Conservation (phyloP, 2,797 vertebrate genomes). For the Peromyscus eremicus region DNA sequence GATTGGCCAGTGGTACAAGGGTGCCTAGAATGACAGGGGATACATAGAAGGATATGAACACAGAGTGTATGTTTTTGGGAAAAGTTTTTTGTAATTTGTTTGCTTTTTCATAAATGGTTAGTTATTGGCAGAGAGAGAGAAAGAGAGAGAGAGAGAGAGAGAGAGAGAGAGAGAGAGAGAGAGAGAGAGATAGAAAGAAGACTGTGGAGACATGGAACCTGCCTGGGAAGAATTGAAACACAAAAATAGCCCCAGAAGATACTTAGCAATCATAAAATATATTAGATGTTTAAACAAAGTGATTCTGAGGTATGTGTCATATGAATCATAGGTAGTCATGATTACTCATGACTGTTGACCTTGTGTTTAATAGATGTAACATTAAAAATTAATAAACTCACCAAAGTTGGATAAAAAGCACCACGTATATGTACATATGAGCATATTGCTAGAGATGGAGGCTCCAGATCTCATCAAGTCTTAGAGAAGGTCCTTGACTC, state of each 20-base stretch:
- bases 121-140: background rate
- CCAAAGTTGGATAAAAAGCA: background rate
- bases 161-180: background rate
- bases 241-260: background rate
- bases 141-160: background rate
- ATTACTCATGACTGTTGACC: background rate
- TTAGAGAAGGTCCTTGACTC: background rate
- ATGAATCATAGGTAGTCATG: background rate
- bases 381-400: background rate
- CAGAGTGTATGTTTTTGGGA: background rate
- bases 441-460: background rate
- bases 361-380: background rate
- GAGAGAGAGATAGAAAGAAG: background rate
- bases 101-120: background rate
- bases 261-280: background rate
- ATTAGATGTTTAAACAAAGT: background rate
- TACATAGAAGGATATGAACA: background rate
- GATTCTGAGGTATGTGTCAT: background rate
- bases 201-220: background rate
- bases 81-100: slow-evolving; percentile 4
- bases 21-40: background rate
- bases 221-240: background rate
- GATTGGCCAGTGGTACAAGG: background rate
- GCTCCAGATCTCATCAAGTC: background rate
- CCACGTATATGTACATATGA: background rate